Conservation (phyloP, 1,140 invertebrate species). For the Nebria ingens region DNA sequence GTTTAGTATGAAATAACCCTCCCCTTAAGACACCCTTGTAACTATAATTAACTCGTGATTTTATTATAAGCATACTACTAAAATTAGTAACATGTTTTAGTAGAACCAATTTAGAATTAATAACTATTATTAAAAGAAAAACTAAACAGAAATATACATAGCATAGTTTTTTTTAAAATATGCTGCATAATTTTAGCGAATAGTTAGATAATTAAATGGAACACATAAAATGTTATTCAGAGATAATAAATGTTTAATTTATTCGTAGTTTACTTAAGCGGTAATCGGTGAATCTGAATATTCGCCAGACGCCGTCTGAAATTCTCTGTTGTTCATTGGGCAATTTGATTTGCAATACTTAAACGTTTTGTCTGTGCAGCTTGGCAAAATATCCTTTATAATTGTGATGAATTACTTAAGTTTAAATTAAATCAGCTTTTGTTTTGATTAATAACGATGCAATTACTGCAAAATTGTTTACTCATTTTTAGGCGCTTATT, state of each 20-base stretch:
- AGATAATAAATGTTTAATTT: constrained; percentile 2
- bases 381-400: not conserved
- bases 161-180: constrained; percentile 1
- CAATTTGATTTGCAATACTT: too few species aligned
- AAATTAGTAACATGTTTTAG: not conserved
- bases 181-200: not conserved
- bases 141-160: too few species aligned
- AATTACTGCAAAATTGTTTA: constrained; percentile 1
- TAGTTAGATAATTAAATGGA: constrained; percentile 1
- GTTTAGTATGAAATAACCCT: constrained; percentile 1
- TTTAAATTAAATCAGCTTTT: not conserved
- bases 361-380: not conserved
- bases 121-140: too few species aligned
- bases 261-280: not conserved
- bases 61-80: constrained; percentile 3
- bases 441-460: not conserved
- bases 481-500: not conserved
- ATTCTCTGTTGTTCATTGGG: too few species aligned
- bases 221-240: constrained; percentile 1
- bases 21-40: too few species aligned
- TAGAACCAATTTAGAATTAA: not conserved
- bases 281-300: too few species aligned
- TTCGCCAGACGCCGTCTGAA: too few species aligned
- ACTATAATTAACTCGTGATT: constrained; percentile 1
- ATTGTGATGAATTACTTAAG: not conserved